These are phyloP conservation scores for Caenorhabditis sinica DNA, from an alignment of 2,888 invertebrate genomes.

Conservation along the genomic window DNA sequence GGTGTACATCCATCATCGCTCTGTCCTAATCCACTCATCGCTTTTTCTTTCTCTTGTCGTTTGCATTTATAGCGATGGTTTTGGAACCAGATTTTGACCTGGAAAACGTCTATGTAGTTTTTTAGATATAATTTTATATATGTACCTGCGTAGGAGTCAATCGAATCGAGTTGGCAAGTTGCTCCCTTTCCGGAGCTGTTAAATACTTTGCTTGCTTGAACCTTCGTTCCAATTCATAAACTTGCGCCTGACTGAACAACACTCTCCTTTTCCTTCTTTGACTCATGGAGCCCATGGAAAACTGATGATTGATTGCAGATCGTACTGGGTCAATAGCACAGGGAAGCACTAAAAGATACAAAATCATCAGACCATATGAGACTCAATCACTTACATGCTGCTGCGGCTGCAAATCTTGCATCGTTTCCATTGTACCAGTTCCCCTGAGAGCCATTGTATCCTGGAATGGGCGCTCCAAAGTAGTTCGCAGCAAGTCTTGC, in stretches of 20 bases:
- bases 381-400: constrained; percentile 62
- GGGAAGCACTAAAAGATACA: constrained; percentile 68
- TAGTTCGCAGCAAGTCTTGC: constrained; percentile 30
- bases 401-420: constrained; percentile 68
- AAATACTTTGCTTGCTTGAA: constrained; percentile 94
- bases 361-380: too few relatives aligned
- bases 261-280: constrained; percentile 75
- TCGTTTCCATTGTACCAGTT: constrained; percentile 72
- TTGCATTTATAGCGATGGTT: constrained; percentile 78
- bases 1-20: constrained; percentile 65
- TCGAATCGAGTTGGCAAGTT: constrained; percentile 94
- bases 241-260: constrained; percentile 77
- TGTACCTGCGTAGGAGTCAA: constrained; percentile 93
- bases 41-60: constrained; percentile 75
- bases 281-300: constrained; percentile 63
- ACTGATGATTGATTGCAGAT: constrained; percentile 70
- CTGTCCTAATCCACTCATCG: constrained; percentile 71
- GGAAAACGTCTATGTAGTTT: background rate
- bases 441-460: constrained; percentile 56
- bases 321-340: constrained; percentile 71
- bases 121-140: background rate
- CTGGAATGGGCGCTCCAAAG: constrained; percentile 41
- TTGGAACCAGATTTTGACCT: constrained; percentile 79
- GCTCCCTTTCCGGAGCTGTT: constrained; percentile 97
- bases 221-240: constrained; percentile 88